A percentile compares a stretch with the other conserved stretches of the same genome.
These are phyloP conservation scores for Cerastoderma edule DNA, from an alignment of 2,888 invertebrate species.

Conservation along the genomic window DNA sequence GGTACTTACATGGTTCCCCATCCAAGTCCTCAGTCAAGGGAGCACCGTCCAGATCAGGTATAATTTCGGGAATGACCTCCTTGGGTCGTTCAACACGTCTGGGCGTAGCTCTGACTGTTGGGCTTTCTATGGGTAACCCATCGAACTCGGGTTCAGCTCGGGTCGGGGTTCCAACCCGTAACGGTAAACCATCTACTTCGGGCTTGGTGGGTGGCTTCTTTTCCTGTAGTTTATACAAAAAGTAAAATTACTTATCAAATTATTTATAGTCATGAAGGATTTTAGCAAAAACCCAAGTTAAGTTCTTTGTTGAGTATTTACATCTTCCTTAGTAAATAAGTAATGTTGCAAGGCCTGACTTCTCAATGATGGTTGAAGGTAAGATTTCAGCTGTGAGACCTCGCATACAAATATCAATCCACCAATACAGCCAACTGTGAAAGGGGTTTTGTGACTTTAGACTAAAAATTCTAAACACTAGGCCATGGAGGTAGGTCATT, in stretches of 20 bases:
- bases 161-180: not conserved
- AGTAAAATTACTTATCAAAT: not conserved
- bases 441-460: no score
- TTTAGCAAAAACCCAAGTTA: no score
- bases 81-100: not conserved
- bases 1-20: slow-evolving; percentile 88
- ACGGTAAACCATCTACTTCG: slow-evolving; percentile 7
- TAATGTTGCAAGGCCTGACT: no score
- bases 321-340: no score
- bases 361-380: not conserved
- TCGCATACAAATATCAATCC: no score
- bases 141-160: slow-evolving; percentile 15
- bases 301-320: no score
- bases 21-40: slow-evolving; percentile 87
- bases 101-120: not conserved
- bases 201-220: not conserved
- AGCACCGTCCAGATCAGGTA: slow-evolving; percentile 67
- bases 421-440: no score
- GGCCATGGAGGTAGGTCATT: no score
- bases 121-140: slow-evolving; percentile 9
- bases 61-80: not conserved
- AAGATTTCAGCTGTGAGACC: not conserved
- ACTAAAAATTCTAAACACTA: no score
- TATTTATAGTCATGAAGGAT: no score
- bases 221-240: slow-evolving; percentile 4